These are phyloP conservation scores for Drosophila takahashii DNA, from an alignment of 1,140 invertebrate genomes.

Conservation along the genomic window DNA sequence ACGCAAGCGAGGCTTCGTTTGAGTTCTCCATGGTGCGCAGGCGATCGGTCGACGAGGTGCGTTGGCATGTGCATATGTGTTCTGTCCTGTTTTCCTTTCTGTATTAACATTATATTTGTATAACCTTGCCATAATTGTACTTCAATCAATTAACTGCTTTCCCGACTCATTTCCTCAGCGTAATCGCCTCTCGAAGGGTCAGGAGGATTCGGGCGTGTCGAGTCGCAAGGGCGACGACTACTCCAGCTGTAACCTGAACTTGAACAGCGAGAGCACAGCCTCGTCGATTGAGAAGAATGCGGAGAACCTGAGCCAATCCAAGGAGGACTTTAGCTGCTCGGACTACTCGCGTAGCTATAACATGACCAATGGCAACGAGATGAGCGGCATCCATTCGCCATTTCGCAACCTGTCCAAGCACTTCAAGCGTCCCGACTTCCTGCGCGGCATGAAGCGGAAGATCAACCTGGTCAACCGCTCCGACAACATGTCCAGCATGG, in stretches of 20 bases:
- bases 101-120: background rate
- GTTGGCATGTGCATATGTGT: constrained; percentile 46
- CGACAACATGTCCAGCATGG: constrained; percentile 73
- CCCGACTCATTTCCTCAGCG: constrained; percentile 43
- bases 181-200: constrained; percentile 63
- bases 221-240: constrained; percentile 79
- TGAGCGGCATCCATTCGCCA: constrained; percentile 78
- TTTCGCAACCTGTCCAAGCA: constrained; percentile 77
- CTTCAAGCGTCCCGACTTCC: constrained; percentile 79
- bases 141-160: background rate
- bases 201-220: constrained; percentile 82
- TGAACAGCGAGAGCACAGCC: constrained; percentile 73
- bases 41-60: constrained; percentile 80
- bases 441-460: constrained; percentile 86
- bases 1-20: constrained; percentile 70
- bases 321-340: constrained; percentile 79
- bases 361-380: constrained; percentile 72
- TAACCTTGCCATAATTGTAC: background rate
- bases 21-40: constrained; percentile 83
- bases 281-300: constrained; percentile 79
- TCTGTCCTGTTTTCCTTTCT: constrained; percentile 21
- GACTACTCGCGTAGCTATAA: constrained; percentile 82
- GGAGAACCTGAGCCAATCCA: constrained; percentile 77
- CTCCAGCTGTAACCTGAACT: constrained; percentile 66
- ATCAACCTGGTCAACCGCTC: constrained; percentile 85